Percentiles rank a stretch among this genome's conserved stretches.
These are phyloP conservation scores for Gasteruption jaculator DNA, from an alignment of 2,888 invertebrate genomes.

Conservation along the genomic window DNA sequence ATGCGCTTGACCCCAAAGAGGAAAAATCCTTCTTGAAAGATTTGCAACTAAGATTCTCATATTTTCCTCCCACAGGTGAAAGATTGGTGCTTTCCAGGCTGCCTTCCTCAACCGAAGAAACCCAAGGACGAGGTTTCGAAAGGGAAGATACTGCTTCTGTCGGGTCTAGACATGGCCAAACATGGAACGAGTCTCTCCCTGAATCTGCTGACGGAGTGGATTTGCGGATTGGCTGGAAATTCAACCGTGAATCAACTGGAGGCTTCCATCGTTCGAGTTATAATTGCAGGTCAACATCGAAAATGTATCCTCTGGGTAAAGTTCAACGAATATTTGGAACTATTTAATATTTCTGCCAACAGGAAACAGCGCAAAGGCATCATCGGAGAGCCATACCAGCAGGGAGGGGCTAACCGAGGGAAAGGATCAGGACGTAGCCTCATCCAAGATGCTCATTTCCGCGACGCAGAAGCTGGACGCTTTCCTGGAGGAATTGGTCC, in stretches of 20 bases:
- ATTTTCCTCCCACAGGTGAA: conserved; percentile 63
- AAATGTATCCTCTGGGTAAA: too few species aligned
- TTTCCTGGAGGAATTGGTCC: conserved; percentile 34
- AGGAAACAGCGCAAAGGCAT: conserved; percentile 37
- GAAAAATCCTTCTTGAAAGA: conserved; percentile 4
- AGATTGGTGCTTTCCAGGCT: conserved; percentile 75
- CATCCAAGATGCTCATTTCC: conserved; percentile 27
- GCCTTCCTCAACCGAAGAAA: conserved; percentile 49
- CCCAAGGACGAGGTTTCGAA: conserved; percentile 9
- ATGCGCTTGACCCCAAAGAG: too few species aligned
- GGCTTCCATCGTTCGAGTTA: conserved; percentile 68
- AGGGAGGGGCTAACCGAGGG: conserved; percentile 28
- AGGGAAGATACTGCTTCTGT: too few species aligned
- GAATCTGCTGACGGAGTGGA: conserved; percentile 75
- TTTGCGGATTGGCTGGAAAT: conserved; percentile 74
- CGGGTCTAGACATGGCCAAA: conserved; percentile 70
- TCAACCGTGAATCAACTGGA: conserved; percentile 59
- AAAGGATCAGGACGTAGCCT: conserved; percentile 29
- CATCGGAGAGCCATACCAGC: conserved; percentile 22
- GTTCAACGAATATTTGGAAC: too few species aligned
- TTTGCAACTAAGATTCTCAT: conserved; percentile 6
- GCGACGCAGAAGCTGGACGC: conserved; percentile 34
- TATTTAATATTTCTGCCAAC: too few species aligned
- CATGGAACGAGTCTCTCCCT: conserved; percentile 63
- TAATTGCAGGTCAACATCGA: conserved; percentile 74